phyloP scores from a whole-genome alignment of 1,140 invertebrate species.

The Anastatus disparis region DNA sequence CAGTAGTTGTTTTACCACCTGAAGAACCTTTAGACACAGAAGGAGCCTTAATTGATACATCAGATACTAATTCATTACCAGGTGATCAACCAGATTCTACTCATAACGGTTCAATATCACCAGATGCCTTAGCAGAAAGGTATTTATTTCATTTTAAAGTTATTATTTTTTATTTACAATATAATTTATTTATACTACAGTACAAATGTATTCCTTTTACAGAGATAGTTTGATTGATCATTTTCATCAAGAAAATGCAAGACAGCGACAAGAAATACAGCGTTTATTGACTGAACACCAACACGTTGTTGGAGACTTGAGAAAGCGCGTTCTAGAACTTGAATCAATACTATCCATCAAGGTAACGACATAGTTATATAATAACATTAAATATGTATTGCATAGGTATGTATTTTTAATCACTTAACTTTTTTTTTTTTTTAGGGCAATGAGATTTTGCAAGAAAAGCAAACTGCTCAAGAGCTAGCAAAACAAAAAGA shows the following conservation, averaged over 20 bases:
- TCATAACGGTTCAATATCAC: slow-evolving; percentile 71
- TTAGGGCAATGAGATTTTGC: slow-evolving; percentile 70
- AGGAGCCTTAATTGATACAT: slow-evolving; percentile 79
- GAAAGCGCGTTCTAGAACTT: slow-evolving; percentile 61
- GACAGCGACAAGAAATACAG: slow-evolving; percentile 69
- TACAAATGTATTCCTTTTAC: slow-evolving; percentile 42
- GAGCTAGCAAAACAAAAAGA: slow-evolving; percentile 69
- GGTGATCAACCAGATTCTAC: slow-evolving; percentile 67
- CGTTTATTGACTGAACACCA: slow-evolving; percentile 67
- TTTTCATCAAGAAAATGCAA: slow-evolving; percentile 78
- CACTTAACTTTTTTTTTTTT: slow-evolving; percentile 37
- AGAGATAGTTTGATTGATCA: slow-evolving; percentile 88
- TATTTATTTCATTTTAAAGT: slow-evolving; percentile 38
- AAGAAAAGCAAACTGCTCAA: slow-evolving; percentile 73
- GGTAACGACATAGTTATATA: no score
- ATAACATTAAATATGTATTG: slow-evolving; percentile 1
- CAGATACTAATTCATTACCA: slow-evolving; percentile 71
- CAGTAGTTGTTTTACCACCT: slow-evolving; percentile 89
- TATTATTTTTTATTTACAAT: neutral
- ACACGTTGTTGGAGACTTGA: slow-evolving; percentile 72
- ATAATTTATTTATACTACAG: neutral
- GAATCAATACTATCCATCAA: slow-evolving; percentile 57
- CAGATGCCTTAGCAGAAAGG: slow-evolving; percentile 69
- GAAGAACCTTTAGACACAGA: slow-evolving; percentile 73
- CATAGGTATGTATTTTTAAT: no score